A percentile compares a stretch with the other conserved stretches of the same genome.
phyloP scores from a whole-genome alignment of 1,140 invertebrate genomes.

The Daktulosphaira vitifoliae region DNA sequence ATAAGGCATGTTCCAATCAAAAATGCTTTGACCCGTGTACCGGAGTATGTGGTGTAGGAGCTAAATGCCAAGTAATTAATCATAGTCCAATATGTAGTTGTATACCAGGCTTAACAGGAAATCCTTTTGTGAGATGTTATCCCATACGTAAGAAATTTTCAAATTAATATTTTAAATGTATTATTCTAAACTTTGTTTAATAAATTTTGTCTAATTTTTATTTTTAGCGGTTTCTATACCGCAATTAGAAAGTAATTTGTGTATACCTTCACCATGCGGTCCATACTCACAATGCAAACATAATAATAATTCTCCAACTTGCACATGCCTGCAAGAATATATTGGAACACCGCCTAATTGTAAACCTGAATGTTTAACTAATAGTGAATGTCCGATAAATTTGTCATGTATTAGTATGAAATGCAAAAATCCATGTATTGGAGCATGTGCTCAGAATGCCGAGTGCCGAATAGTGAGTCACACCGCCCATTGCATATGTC shows the following conservation, averaged over 20 bases:
- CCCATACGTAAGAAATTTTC: constrained; percentile 42
- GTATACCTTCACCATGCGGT: constrained; percentile 59
- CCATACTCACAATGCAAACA: constrained; percentile 57
- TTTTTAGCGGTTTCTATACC: constrained; percentile 38
- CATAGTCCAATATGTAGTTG: constrained; percentile 69
- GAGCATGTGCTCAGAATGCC: constrained; percentile 54
- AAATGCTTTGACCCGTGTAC: constrained; percentile 58
- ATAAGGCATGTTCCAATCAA: constrained; percentile 54
- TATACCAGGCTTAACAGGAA: constrained; percentile 56
- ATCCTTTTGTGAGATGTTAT: constrained; percentile 61
- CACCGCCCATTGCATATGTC: constrained; percentile 54
- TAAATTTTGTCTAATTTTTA: not conserved
- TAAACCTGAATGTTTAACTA: constrained; percentile 55
- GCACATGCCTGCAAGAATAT: constrained; percentile 54
- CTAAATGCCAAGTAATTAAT: constrained; percentile 60
- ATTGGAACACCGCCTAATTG: constrained; percentile 55
- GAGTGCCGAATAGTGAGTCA: constrained; percentile 58
- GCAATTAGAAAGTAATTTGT: constrained; percentile 51
- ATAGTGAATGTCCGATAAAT: constrained; percentile 52
- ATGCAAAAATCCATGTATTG: constrained; percentile 58
- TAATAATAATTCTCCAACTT: constrained; percentile 52
- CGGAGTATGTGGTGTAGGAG: constrained; percentile 58
- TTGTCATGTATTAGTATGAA: constrained; percentile 58
- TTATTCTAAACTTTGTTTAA: constrained; percentile 10
- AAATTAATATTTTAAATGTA: not conserved